These are phyloP conservation scores for Hippotragus niger DNA, from an alignment of 2,113 vertebrate genomes.

Conservation along the genomic window DNA sequence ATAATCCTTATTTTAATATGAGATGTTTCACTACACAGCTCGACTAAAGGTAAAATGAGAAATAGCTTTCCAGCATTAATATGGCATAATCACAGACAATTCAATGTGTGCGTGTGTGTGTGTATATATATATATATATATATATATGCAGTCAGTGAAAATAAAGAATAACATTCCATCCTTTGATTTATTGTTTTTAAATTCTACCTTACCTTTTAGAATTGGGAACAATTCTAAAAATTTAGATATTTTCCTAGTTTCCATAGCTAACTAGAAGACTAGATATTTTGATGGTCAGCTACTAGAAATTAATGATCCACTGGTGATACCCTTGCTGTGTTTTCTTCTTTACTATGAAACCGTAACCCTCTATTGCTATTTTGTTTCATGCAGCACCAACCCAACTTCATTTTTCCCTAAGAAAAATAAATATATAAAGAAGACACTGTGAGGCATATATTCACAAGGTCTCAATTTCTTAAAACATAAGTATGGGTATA, in stretches of 20 bases:
- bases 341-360: background rate
- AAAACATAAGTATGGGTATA: constrained; percentile 71
- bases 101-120: background rate
- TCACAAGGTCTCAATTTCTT: constrained; percentile 69
- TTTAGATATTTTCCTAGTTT: background rate
- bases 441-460: constrained; percentile 74
- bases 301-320: background rate
- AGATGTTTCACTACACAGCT: background rate
- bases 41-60: constrained; percentile 27
- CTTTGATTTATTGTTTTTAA: background rate
- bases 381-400: constrained; percentile 62
- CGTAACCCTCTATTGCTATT: background rate
- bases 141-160: background rate
- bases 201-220: background rate
- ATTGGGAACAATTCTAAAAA: background rate
- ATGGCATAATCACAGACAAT: background rate
- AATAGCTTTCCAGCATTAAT: constrained; percentile 31
- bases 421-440: constrained; percentile 63
- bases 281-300: background rate
- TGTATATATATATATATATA: background rate
- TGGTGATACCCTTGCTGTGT: background rate
- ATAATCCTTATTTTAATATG: constrained; percentile 21
- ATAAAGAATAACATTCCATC: background rate
- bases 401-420: constrained; percentile 27
- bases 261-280: background rate